Base-by-base conservation (phyloP, 2,113 vertebrate species). In the Cisticola juncidis region DNA sequence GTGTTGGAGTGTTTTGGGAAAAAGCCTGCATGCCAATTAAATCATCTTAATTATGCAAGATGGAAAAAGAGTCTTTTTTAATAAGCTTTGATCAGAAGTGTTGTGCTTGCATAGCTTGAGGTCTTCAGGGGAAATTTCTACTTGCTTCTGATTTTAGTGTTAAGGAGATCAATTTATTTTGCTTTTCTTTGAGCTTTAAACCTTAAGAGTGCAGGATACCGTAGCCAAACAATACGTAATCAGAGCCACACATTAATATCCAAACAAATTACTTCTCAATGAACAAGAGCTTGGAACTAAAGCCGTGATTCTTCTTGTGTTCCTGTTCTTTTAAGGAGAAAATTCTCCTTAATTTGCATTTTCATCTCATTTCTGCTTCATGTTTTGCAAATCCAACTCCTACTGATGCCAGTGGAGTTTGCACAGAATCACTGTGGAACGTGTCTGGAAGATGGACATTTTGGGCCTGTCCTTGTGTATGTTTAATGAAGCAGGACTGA, bases 291-390 rank as follows among this genome's bases (percentile, higher is more conserved):
- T n/a, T 82, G 71, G 33, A 73, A 78, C 66, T 93, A 80, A 93
- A 94, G 56, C 68, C 71, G 88, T 95, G 68, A 89, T 92, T 95
- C 90, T 77, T 16, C 64, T 86, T 93, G 50, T 45, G 50, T 54
- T 90, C 33, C 9, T 82, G 81, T 89, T 94, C 77, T 83, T 60
- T 87, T 25, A 72, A 61, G 50, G 28, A 74, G 47, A 82, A 94
- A 86, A 88, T 68, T 70, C 50, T 80, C 54, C 58, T 68, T 58
- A 77, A 77, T 58, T 72, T 83, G 47, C 38, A 62, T 77, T 93
- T 92, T 82, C 36, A 25, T 47, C 45, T 84, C 20, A 68, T 73
- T 79, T 81, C 81, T 88, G 35, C 36, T 85, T 64, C 0, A 0
- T 68, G 35, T 62, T 86, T 45, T 90, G 47, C 54, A 92, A 76